Conservation (phyloP, 2,888 invertebrate species). For the Nemoura dubitans region DNA sequence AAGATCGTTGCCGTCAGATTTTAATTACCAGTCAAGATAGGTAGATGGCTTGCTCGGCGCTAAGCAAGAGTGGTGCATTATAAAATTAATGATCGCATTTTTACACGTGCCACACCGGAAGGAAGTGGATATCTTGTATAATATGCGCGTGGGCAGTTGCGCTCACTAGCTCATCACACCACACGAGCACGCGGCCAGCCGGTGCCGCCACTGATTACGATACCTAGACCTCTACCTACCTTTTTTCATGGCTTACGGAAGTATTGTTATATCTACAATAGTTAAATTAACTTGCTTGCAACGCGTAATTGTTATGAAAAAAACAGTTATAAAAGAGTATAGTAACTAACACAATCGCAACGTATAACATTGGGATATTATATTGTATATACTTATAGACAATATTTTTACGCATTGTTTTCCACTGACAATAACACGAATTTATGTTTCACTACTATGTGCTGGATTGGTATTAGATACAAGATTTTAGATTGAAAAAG, state of each 20-base stretch:
- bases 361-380: too few relatives aligned
- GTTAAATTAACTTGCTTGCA: not conserved
- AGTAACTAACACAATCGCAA: too few relatives aligned
- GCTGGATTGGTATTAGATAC: too few relatives aligned
- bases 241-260: not conserved
- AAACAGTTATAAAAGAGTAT: not conserved
- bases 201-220: not conserved
- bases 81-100: conserved; percentile 24
- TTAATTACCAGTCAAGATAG: not conserved
- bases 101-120: conserved; percentile 17
- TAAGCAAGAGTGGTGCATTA: not conserved
- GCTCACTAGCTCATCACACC: conserved; percentile 8
- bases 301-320: not conserved
- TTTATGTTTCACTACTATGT: too few relatives aligned
- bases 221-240: not conserved
- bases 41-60: not conserved
- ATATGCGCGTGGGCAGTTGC: not conserved
- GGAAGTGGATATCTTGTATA: conserved; percentile 23
- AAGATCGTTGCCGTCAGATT: not conserved
- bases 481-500: too few relatives aligned
- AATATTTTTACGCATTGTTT: too few relatives aligned
- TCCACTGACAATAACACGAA: too few relatives aligned
- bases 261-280: not conserved
- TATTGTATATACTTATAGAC: too few relatives aligned
- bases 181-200: not conserved